Evolutionary conservation across 2,113 vertebrate species (phyloP), one percentile per base, ranked within the genome.

Genomic region (Uria aalge): DNA sequence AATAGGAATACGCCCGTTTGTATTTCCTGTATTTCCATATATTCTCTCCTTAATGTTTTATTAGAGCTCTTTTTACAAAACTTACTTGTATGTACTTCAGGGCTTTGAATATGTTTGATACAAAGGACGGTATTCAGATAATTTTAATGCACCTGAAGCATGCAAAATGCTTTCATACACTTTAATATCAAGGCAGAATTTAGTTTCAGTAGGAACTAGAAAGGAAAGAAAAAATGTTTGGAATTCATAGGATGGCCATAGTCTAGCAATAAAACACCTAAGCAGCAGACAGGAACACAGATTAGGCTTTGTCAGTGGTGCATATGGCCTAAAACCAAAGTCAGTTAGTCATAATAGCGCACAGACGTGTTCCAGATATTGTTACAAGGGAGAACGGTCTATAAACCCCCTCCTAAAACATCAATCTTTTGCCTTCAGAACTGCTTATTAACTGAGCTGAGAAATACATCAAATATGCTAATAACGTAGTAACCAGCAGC

Each of bases 401-500:
- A 94, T 94, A 97, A 97, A 95, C 17, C 43, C 85, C 88, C 84
- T 93, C 89, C 82, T 88, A 79, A 95, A 95, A 83, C 90, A 97
- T 96, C 96, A 93, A 36, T 97, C 92, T 92, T 63, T 62, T 94
- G 41, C 94, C 89, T 93, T 92, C 93, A 94, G 67, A 97, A 92
- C 90, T 85, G 97, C 95, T 97, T 98, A 98, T 97, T 97, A 98
- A 95, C 88, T 79, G 89, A 95, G 91, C 91, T 96, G 88, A 93
- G 85, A 96, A 97, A 96, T 90, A 94, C 87, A 96, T 97, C 96
- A 97, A 97, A 97, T 96, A 95, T 97, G 96, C 92, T 97, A 98
- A 97, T 97, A 95, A 89, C 29, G 9, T 93, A 93, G 93, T 87
- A 93, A 96, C 93, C 92, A 95, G 93, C 86, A 96, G 91, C 89